Evolutionary conservation across 2,113 vertebrate species (phyloP).

Genomic region (Albula goreensis): DNA sequence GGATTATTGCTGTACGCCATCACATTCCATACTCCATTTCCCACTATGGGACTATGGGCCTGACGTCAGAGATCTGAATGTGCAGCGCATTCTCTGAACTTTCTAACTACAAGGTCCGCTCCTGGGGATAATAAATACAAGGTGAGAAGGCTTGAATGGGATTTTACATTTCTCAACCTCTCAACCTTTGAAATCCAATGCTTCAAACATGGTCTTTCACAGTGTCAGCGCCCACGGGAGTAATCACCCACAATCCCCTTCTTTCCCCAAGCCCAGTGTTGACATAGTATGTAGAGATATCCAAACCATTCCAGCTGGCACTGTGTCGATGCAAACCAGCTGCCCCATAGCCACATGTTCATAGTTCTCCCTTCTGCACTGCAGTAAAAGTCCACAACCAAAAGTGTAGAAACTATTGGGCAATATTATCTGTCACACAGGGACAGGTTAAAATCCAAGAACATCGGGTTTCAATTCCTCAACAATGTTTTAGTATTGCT

Average conservation of each 20-base stretch:
- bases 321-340: not conserved
- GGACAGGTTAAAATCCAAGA: not conserved
- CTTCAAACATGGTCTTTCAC: not conserved
- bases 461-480: not conserved
- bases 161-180: not conserved
- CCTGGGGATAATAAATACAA: conserved; percentile 1
- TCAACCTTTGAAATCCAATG: not conserved
- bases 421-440: not conserved
- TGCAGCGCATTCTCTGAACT: not conserved
- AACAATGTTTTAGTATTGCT: not conserved
- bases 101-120: not conserved
- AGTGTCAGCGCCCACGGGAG: not conserved
- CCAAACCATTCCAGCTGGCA: conserved; percentile 8
- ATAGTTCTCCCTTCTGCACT: not conserved
- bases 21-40: too few relatives aligned
- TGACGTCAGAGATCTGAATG: not conserved
- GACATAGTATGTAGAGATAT: conserved; percentile 2
- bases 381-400: not conserved
- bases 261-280: not conserved
- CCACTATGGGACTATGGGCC: not conserved
- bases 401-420: not conserved
- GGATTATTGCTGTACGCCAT: too few relatives aligned
- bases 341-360: not conserved
- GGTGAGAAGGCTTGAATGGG: conserved; percentile 10
- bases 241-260: conserved; percentile 8